These are phyloP conservation scores for Benthosema pterotum DNA, from an alignment of 2,797 vertebrate species.

Conservation along the genomic window DNA sequence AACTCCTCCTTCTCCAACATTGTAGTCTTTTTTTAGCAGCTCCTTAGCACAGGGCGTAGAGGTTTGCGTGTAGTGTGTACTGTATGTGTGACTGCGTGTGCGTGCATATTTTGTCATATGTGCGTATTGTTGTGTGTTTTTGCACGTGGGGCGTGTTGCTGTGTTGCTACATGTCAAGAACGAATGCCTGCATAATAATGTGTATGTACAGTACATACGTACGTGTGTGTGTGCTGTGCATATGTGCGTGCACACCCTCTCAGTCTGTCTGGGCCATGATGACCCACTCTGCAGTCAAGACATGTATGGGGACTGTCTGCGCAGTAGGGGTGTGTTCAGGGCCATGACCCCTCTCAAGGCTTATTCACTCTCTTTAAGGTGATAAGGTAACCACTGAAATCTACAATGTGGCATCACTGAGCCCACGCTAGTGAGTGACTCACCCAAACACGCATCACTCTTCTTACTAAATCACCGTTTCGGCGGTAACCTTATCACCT, in stretches of 20 bases:
- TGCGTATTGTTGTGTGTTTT: conserved; percentile 10
- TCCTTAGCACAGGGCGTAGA: conserved; percentile 56
- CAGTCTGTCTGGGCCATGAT: conserved; percentile 93
- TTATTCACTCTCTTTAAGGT: no score
- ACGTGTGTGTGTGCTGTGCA: not conserved
- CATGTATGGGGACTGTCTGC: no score
- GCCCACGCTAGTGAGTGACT: no score
- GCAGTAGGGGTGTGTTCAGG: no score
- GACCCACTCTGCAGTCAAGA: no score
- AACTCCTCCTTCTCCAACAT: conserved; percentile 35
- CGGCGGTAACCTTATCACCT: no score
- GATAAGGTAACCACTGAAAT: no score
- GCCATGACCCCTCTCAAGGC: no score
- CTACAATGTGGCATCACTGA: no score
- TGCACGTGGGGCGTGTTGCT: not conserved
- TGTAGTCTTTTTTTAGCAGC: conserved; percentile 66
- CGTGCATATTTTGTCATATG: conserved; percentile 6
- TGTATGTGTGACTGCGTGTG: conserved; percentile 13
- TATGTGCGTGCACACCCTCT: not conserved
- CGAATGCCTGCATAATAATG: not conserved
- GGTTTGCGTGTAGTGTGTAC: conserved; percentile 19
- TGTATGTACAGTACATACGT: no score
- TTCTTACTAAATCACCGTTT: no score
- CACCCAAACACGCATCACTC: no score
- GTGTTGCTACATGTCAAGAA: not conserved